These are phyloP conservation scores for Eulemur macaco DNA, from an alignment of 2,113 vertebrate genomes.

Conservation along the genomic window DNA sequence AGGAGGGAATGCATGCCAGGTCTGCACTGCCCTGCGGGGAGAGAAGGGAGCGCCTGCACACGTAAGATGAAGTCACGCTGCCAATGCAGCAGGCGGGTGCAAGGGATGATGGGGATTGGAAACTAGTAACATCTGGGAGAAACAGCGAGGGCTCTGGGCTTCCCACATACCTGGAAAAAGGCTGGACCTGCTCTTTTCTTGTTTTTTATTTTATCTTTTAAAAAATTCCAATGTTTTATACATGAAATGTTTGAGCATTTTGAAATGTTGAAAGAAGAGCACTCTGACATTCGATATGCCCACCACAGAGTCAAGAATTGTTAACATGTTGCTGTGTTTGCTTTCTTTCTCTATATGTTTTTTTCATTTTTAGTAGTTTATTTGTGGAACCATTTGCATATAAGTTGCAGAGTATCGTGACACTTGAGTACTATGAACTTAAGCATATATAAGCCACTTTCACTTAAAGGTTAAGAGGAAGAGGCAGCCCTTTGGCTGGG, in stretches of 20 bases:
- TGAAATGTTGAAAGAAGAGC: background rate
- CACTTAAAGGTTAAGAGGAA: background rate
- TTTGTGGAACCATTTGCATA: background rate
- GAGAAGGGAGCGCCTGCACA: background rate
- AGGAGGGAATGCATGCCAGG: background rate
- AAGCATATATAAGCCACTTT: background rate
- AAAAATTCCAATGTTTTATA: background rate
- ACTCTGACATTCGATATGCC: background rate
- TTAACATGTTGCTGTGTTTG: background rate
- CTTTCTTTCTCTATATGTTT: background rate
- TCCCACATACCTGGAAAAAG: background rate
- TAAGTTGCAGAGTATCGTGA: background rate
- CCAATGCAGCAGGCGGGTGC: background rate
- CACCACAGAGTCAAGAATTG: background rate
- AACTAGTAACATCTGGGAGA: background rate
- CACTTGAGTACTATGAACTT: background rate
- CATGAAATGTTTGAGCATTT: background rate
- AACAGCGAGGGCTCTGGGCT: accelerated
- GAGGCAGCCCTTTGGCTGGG: background rate
- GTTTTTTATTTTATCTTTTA: background rate
- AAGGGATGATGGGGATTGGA: accelerated
- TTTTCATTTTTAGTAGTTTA: background rate
- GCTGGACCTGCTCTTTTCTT: background rate
- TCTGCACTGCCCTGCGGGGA: background rate
- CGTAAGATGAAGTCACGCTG: accelerated